A percentile compares a stretch with the other conserved stretches of the same genome.
Evolutionary conservation across 2,797 vertebrate genomes (phyloP).

Genomic region (Anolis apletophallus): DNA sequence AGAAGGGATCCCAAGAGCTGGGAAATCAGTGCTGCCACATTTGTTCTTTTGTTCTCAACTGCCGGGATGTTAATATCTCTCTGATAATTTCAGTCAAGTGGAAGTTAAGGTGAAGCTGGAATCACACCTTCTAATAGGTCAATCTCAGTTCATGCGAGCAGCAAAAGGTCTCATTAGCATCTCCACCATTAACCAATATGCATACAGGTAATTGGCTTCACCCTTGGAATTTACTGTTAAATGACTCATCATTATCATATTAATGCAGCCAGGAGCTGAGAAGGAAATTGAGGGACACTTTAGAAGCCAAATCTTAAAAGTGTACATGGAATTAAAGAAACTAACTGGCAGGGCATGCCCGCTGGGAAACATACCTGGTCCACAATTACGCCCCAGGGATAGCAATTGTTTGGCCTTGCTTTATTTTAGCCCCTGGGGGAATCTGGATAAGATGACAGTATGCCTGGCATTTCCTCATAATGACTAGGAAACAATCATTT

Average conservation of each 20-base stretch:
- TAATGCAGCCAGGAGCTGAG: constrained; percentile 56
- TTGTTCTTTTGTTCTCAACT: neutral
- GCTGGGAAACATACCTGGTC: neutral
- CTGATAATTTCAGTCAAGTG: constrained; percentile 47
- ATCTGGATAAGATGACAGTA: neutral
- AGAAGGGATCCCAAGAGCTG: neutral
- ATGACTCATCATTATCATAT: constrained; percentile 73
- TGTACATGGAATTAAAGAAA: neutral
- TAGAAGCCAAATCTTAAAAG: neutral
- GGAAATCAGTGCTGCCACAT: neutral
- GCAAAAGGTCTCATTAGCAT: constrained; percentile 61
- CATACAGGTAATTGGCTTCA: constrained; percentile 68
- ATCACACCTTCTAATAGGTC: constrained; percentile 51
- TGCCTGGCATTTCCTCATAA: neutral
- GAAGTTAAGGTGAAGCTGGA: constrained; percentile 29
- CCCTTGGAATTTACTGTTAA: constrained; percentile 62
- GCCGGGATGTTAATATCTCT: constrained; percentile 4
- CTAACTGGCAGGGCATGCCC: constrained; percentile 29
- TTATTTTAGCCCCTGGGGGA: constrained; percentile 1
- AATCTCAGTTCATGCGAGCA: neutral
- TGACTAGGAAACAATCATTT: neutral
- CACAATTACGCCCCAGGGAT: neutral
- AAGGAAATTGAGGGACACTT: constrained; percentile 31
- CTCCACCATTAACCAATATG: constrained; percentile 65
- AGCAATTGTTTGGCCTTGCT: neutral